These are phyloP conservation scores for Xiphorhynchus elegans DNA, from an alignment of 2,113 vertebrate genomes.

Conservation along the genomic window DNA sequence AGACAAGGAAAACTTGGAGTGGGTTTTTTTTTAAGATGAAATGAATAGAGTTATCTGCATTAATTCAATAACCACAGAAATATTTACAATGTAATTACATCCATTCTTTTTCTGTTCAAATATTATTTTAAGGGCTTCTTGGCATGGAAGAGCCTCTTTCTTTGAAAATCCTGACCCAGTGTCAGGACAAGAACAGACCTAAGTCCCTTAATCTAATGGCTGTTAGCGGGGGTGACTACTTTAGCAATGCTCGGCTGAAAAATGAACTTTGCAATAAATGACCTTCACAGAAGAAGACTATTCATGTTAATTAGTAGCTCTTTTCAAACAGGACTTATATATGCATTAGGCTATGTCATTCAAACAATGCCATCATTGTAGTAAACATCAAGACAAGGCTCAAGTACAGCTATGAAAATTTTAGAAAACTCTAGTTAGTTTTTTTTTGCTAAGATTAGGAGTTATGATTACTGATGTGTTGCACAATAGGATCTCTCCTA, in stretches of 20 bases:
- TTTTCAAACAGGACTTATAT: constrained; percentile 88
- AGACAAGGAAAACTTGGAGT: constrained; percentile 19
- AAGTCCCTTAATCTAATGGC: constrained; percentile 81
- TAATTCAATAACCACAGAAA: constrained; percentile 63
- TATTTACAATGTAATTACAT: constrained; percentile 68
- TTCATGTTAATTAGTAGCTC: constrained; percentile 96
- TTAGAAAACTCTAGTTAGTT: constrained; percentile 82
- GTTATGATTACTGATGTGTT: constrained; percentile 75
- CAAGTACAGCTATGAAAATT: constrained; percentile 86
- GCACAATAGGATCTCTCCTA: constrained; percentile 85
- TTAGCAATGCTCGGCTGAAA: constrained; percentile 71
- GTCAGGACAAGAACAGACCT: constrained; percentile 76
- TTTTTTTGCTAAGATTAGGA: constrained; percentile 80
- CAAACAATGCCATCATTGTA: constrained; percentile 83
- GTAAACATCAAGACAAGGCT: constrained; percentile 83
- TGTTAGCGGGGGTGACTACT: constrained; percentile 74
- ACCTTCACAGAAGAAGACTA: constrained; percentile 89
- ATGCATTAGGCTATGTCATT: constrained; percentile 88
- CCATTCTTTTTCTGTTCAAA: constrained; percentile 55
- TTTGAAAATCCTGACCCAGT: constrained; percentile 74
- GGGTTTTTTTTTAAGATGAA: not conserved
- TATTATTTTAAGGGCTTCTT: constrained; percentile 76
- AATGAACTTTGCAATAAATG: constrained; percentile 81
- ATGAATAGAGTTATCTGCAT: constrained; percentile 58
- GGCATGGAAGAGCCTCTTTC: constrained; percentile 66